Evolutionary conservation across 2,113 vertebrate species (phyloP), one percentile per base, ranked within the genome.

Genomic region (Onychostoma macrolepis): DNA sequence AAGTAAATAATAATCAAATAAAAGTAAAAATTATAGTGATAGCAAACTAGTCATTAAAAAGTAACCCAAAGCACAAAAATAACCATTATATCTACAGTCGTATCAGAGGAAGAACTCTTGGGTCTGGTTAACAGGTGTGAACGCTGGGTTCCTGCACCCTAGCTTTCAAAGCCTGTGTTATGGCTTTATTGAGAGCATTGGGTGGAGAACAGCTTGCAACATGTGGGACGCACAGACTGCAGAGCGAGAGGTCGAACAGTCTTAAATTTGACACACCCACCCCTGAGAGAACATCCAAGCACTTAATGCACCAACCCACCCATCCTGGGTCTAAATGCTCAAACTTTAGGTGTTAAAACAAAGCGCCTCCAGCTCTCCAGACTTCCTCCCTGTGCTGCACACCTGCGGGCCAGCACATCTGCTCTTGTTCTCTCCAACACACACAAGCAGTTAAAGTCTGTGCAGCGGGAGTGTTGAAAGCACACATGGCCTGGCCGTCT

Each of bases 401-500:
- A 89, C 87, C 91, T 90, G 88, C 84, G 4, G 79, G n/a, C 77
- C 33, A 41, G 78, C 77, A 85, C 88, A 87, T 86, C 86, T 75
- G 88, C 86, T 85, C 43, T 50, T 33, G 65, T 36, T 30, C 65
- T 83, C 2, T 71, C 43, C 45, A 72, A 83, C n/a, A 78, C 86
- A 79, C 83, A 79, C 41, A 74, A 80, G 30, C 67, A 65, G 75
- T 85, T 79, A 84, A 78, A 26, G 9, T 10, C 48, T 72, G 48
- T 48, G 65, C n/a, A 72, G 72, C 10, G 30, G 78, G 71, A 65
- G 56, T 75, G 45, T 75, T 86, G 79, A 86, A 77, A 87, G 72
- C 83, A 87, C 78, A 85, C 72, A 83, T 15, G 80, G 84, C 84
- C 84, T 82, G 53, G 65, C 88, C 72, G 72, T 79, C 83, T 89